Conservation (phyloP, 2,888 invertebrate genomes). For the Pimpla rufipes region DNA sequence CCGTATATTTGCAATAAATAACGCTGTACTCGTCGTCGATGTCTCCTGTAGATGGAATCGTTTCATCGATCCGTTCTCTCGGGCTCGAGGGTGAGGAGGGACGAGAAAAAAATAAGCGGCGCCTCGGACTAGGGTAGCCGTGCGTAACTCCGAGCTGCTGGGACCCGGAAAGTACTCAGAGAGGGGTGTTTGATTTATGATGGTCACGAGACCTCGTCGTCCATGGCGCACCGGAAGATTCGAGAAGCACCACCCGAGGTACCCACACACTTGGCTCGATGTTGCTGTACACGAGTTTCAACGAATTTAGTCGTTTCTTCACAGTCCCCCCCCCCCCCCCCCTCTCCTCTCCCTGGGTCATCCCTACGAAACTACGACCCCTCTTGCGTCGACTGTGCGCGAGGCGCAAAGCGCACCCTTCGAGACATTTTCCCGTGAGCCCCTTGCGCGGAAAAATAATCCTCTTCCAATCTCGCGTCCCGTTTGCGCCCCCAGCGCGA, state of each 20-base stretch:
- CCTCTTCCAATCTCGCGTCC: constrained; percentile 53
- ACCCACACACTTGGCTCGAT: constrained; percentile 34
- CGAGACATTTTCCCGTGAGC: constrained; percentile 38
- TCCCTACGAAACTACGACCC: constrained; percentile 48
- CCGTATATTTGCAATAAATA: neutral
- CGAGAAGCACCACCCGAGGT: constrained; percentile 19
- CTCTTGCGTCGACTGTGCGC: neutral
- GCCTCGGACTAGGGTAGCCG: neutral
- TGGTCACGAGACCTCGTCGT: constrained; percentile 51
- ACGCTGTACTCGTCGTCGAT: neutral
- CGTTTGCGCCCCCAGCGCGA: constrained; percentile 24
- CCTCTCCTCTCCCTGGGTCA: too few species aligned
- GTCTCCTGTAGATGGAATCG: neutral
- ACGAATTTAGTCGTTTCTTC: constrained; percentile 50
- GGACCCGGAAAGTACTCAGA: constrained; percentile 18
- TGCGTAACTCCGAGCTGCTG: constrained; percentile 46
- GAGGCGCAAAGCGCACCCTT: constrained; percentile 19
- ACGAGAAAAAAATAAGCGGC: constrained; percentile 19
- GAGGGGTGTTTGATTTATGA: constrained; percentile 64
- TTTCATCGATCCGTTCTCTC: constrained; percentile 13
- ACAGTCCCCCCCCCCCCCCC: too few species aligned
- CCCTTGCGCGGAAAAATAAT: constrained; percentile 52
- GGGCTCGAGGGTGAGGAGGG: neutral
- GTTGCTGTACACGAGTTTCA: constrained; percentile 55
- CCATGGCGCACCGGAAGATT: constrained; percentile 25